Base-by-base conservation (phyloP, 64 coral and sea anemone genomes). In the Montipora foliosa region DNA sequence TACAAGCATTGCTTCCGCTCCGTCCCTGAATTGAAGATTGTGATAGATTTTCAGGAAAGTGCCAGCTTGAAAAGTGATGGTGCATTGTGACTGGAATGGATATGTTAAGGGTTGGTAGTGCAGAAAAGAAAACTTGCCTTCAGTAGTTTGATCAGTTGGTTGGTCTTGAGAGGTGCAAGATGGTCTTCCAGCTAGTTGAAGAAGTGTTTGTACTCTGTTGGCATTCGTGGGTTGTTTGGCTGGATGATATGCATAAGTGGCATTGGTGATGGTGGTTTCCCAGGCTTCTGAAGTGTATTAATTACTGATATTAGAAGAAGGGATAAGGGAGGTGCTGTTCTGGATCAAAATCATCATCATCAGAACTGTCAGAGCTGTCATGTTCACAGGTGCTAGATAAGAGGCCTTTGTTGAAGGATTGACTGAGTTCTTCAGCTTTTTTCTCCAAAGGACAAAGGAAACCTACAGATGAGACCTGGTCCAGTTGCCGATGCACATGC, bases 41-140 rank as follows among this genome's bases (percentile, higher is more conserved):
- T 37, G 37, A 37, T 1, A 37, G 37, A 37, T 37, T 37, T 37
- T 37, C 37, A 71, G 68, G 68, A 17, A 71, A 14, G 11, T 71
- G 68, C 68, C 68, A 71, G 68, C 15, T 71, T 21, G 68, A 71
- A 71, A 17, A 71, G 68, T 71, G 68, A 71, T 71, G 68, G 68
- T 71, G 68, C 7, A 20, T 71, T 71, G 15, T 17, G 15, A 71
- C 68, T 71, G 68, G 68, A 71, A 71, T 71, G 11, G 68, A 71
- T 71, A 71, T 71, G 68, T 71, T 71, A 14, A 71, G 68, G 15
- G 11, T 71, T 71, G 68, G 11, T 71, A 71, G 68, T 71, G 1
- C 17, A 21, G 68, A 71, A 71, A 71, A 6, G 7, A 22, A 17
- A 71, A 71, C 68, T 71, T 14, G 68, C 68, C 68, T 71, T 71